These are phyloP conservation scores for Knipowitschia caucasica DNA, from an alignment of 2,797 vertebrate species.

Conservation along the genomic window DNA sequence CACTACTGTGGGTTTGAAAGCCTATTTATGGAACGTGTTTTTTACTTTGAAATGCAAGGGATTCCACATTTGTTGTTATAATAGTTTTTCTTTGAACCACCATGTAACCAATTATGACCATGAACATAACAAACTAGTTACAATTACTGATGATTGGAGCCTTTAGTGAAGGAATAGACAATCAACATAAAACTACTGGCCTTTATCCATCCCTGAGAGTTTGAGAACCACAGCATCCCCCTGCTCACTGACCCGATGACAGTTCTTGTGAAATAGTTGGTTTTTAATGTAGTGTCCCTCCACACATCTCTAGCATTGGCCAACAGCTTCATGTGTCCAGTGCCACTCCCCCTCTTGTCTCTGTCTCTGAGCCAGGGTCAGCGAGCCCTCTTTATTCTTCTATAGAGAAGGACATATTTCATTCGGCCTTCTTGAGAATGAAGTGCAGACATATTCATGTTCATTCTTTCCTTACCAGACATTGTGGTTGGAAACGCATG, in stretches of 20 bases:
- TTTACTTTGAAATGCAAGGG: too few species aligned
- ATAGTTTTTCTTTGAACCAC: too few species aligned
- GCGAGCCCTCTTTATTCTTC: conserved; percentile 35
- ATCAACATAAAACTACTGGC: too few species aligned
- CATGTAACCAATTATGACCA: too few species aligned
- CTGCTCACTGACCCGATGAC: conserved; percentile 31
- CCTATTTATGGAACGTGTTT: too few species aligned
- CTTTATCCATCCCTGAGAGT: background rate
- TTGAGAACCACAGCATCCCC: conserved; percentile 1
- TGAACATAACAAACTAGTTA: too few species aligned
- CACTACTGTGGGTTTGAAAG: too few species aligned
- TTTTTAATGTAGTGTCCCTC: conserved; percentile 60
- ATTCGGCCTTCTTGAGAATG: conserved; percentile 22
- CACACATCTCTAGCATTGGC: conserved; percentile 23
- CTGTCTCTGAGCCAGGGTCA: conserved; percentile 42
- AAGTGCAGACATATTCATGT: background rate
- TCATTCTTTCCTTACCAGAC: background rate
- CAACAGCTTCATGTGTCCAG: conserved; percentile 43
- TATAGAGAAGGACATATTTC: conserved; percentile 57
- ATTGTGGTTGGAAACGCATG: too few species aligned
- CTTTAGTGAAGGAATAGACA: too few species aligned
- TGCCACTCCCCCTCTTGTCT: conserved; percentile 37
- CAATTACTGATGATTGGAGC: too few species aligned
- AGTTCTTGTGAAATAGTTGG: conserved; percentile 43
- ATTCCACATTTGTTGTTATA: too few species aligned